A percentile compares a stretch with the other conserved stretches of the same genome.
phyloP scores from a whole-genome alignment of 2,888 invertebrate species.

The Conops quadrifasciatus region DNA sequence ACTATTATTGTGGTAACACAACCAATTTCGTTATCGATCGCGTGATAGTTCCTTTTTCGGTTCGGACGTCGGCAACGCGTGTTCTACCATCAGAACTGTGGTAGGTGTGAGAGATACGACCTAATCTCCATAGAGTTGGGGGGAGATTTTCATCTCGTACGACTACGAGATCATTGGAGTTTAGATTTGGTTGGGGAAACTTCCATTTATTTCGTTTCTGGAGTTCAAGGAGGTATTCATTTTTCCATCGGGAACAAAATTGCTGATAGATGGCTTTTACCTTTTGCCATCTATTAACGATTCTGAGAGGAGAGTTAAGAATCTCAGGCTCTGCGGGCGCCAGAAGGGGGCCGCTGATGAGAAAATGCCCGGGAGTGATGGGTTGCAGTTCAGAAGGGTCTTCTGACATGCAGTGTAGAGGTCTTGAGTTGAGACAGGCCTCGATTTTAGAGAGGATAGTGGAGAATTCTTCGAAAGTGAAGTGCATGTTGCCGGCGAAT shows the following conservation, averaged over 20 bases:
- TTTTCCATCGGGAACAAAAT: background rate
- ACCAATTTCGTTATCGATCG: background rate
- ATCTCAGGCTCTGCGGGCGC: constrained; percentile 24
- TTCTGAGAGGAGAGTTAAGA: background rate
- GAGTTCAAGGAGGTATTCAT: background rate
- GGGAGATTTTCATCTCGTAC: background rate
- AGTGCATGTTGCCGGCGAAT: background rate
- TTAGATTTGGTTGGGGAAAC: background rate
- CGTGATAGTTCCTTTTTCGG: background rate
- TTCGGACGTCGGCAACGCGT: background rate
- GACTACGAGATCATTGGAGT: background rate
- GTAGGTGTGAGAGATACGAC: background rate
- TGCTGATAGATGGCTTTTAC: background rate
- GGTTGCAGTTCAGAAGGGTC: constrained; percentile 25
- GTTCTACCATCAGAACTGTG: background rate
- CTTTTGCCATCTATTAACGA: background rate
- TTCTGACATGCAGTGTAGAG: constrained; percentile 29
- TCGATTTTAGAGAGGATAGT: constrained; percentile 30
- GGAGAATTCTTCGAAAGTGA: constrained; percentile 34
- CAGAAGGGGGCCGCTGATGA: constrained; percentile 19
- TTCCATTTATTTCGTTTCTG: background rate
- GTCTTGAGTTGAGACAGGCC: constrained; percentile 34
- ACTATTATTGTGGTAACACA: no score
- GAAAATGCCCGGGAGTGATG: constrained; percentile 32
- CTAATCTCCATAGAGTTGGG: background rate